Evolutionary conservation across 2,113 vertebrate species (phyloP), one percentile per base, ranked within the genome.

Genomic region (rabbit (Oryctolagus cuniculus)): DNA sequence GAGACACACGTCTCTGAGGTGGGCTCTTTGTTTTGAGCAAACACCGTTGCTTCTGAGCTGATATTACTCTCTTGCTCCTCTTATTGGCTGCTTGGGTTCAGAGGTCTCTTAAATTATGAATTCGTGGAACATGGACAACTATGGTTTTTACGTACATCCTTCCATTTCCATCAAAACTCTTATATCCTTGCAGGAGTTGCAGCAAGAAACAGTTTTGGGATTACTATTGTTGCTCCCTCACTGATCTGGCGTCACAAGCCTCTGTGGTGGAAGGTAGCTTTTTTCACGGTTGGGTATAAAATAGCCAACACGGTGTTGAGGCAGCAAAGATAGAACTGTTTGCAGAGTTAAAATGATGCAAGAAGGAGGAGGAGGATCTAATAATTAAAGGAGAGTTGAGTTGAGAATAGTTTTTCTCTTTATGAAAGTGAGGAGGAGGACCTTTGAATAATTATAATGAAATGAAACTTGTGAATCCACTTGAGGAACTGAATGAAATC

Each of bases 401-500:
- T 17, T 53, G 17, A 75, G 77, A 84, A 34, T 73, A 10, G 1
- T 34, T 90, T 88, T 88, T 79, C 2, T 75, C 0, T 19, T 0
- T 24, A 36, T 72, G 51, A 72, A 81, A 64, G 58, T 25, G 64
- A 12, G 17, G 24, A n/a, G 72, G 72, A 69, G 27, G 38, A 2
- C 31, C 73, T 84, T 29, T 36, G 38, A 73, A 73, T 67, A 53
- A 74, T 74, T 44, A n/a, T 67, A 81, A 21, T 83, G 75, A 83
- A 93, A 77, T 6, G n/a, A 84, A 53, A 78, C 38, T 81, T 11
- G 77, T 88, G 83, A 85, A 66, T 86, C 19, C 51, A 86, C 86
- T 96, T 80, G 79, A 91, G 86, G 78, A 61, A 34, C 55, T 53
- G 82, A 69, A 38, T 84, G 83, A 89, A 96, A 95, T 83, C 25